phyloP scores from a whole-genome alignment of 1,140 invertebrate genomes.

The Orchestia grillus region DNA sequence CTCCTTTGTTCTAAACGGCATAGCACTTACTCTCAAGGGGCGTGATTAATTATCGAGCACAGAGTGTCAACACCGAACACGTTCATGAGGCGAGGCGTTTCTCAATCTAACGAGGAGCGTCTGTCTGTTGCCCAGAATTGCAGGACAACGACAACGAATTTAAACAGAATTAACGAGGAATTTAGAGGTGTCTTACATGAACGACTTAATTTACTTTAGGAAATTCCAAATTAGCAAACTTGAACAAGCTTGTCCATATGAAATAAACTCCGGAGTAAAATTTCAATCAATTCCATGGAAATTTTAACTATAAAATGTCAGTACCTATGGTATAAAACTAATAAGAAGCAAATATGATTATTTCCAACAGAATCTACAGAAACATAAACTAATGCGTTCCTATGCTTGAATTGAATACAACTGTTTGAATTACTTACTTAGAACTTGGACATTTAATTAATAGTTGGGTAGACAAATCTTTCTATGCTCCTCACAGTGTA shows the following conservation, averaged over 20 bases:
- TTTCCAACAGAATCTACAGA: neutral
- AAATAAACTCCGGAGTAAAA: neutral
- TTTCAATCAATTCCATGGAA: neutral
- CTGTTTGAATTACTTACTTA: neutral
- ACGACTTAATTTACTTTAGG: neutral
- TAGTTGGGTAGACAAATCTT: too few species aligned
- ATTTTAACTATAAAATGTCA: neutral
- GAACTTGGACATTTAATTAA: neutral
- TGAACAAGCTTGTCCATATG: neutral
- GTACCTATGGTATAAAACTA: neutral
- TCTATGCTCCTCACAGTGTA: neutral
- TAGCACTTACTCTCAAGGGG: neutral
- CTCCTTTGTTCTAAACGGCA: neutral
- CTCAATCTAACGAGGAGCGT: neutral
- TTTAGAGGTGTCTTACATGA: neutral
- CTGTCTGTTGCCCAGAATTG: neutral
- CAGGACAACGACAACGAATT: neutral
- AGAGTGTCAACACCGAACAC: neutral
- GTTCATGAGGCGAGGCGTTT: neutral
- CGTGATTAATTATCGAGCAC: neutral
- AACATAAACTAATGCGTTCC: neutral
- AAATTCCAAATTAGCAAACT: neutral
- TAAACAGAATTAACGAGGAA: neutral
- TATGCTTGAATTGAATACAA: neutral
- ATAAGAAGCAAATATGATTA: neutral